These are phyloP conservation scores for Lasiommata megera DNA, from an alignment of 2,888 invertebrate species.

Conservation along the genomic window DNA sequence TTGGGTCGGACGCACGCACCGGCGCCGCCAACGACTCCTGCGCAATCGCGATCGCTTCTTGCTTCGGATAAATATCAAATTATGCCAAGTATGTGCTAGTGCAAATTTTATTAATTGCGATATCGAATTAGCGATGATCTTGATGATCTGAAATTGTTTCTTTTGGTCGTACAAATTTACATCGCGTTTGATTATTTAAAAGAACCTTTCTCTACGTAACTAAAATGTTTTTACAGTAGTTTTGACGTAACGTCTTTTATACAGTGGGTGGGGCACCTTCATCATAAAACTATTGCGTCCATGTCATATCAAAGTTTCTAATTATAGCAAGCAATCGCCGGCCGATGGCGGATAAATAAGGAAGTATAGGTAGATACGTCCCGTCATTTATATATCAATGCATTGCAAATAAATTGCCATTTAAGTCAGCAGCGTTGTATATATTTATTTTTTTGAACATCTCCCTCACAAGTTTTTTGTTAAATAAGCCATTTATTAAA, in stretches of 20 bases:
- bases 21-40: conserved; percentile 58
- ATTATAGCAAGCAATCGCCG: not conserved
- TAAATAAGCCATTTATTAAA: conserved; percentile 31
- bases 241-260: too few relatives aligned
- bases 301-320: not conserved
- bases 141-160: too few relatives aligned
- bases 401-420: conserved; percentile 1
- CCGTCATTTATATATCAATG: conserved; percentile 1
- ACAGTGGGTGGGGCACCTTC: not conserved
- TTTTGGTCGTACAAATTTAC: too few relatives aligned
- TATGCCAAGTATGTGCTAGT: too few relatives aligned
- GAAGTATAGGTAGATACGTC: not conserved
- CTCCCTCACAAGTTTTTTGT: conserved; percentile 20
- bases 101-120: too few relatives aligned
- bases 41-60: conserved; percentile 36
- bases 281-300: not conserved
- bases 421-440: not conserved
- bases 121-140: too few relatives aligned
- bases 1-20: conserved; percentile 60
- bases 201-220: too few relatives aligned
- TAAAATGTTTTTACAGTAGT: too few relatives aligned
- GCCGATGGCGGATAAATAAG: not conserved
- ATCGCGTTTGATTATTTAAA: too few relatives aligned
- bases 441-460: conserved; percentile 15
- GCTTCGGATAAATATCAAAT: too few relatives aligned